These are phyloP conservation scores for Heterocephalus glaber DNA, from an alignment of 2,113 vertebrate genomes.

Conservation along the genomic window DNA sequence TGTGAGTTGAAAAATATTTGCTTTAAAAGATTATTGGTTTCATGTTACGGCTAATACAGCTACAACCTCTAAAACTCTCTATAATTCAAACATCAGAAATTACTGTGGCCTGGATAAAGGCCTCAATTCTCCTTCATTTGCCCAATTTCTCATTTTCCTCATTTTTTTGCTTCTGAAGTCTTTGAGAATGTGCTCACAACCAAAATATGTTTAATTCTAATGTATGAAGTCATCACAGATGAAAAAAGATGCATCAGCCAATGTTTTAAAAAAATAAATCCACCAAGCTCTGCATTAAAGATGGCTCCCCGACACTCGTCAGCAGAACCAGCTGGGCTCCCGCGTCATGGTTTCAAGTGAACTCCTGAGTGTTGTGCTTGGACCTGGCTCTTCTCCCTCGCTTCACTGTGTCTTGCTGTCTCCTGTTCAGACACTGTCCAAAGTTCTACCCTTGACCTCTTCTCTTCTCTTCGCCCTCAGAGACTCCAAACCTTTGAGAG, in stretches of 20 bases:
- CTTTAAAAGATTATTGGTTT: neutral
- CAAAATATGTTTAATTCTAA: neutral
- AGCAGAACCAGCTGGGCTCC: neutral
- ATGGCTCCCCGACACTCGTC: neutral
- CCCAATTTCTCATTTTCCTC: neutral
- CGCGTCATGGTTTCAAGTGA: too few relatives aligned
- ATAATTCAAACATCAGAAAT: too few relatives aligned
- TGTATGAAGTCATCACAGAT: neutral
- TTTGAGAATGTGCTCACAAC: neutral
- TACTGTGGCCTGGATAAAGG: neutral
- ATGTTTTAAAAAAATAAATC: neutral
- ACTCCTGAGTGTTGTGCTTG: too few relatives aligned
- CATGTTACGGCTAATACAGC: neutral
- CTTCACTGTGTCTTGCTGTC: too few relatives aligned
- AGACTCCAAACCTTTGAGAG: neutral
- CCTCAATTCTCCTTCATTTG: accelerated
- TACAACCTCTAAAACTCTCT: neutral
- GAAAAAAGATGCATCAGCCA: neutral
- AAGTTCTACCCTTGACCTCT: neutral
- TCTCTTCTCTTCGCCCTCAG: neutral
- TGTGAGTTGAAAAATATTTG: neutral
- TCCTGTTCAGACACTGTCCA: neutral
- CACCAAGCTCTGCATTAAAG: neutral
- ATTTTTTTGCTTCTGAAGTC: neutral
- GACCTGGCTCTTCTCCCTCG: too few relatives aligned